These are phyloP conservation scores for Zaprionus obscuricornis DNA, from an alignment of 2,888 invertebrate genomes.

Conservation along the genomic window DNA sequence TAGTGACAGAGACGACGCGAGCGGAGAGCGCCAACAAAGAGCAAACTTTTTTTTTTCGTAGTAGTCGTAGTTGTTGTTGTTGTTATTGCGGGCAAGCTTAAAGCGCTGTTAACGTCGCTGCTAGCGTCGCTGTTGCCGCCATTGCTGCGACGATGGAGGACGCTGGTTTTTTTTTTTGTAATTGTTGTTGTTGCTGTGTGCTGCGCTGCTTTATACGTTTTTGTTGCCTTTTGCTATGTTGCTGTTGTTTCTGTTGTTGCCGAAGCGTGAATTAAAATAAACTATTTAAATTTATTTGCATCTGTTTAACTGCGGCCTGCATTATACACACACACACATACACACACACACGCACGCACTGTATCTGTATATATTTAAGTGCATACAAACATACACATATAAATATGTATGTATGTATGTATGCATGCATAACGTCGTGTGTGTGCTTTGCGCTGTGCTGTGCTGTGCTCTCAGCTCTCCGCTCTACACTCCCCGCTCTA, in stretches of 20 bases:
- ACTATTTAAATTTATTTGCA: conserved; percentile 80
- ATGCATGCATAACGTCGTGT: conserved; percentile 5
- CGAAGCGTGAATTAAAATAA: conserved; percentile 80
- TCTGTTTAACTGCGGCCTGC: conserved; percentile 77
- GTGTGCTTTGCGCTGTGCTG: conserved; percentile 24
- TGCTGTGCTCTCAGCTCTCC: conserved; percentile 24
- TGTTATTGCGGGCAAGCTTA: conserved; percentile 49
- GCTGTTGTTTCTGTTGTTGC: conserved; percentile 59
- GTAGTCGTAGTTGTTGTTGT: conserved; percentile 22
- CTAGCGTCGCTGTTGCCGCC: conserved; percentile 48
- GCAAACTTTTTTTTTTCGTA: conserved; percentile 39
- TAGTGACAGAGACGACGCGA: conserved; percentile 17
- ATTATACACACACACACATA: conserved; percentile 65
- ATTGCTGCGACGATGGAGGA: conserved; percentile 48
- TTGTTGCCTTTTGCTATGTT: conserved; percentile 20
- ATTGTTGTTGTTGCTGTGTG: conserved; percentile 35
- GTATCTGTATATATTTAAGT: no score
- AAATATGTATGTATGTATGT: conserved; percentile 18
- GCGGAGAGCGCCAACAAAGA: conserved; percentile 52
- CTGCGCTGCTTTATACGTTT: conserved; percentile 46
- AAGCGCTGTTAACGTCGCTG: conserved; percentile 53
- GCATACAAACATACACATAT: conserved; percentile 10
- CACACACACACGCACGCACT: conserved; percentile 30
- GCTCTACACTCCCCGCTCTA: conserved; percentile 26
- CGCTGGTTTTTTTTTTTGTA: conserved; percentile 57